Evolutionary conservation across 2,113 vertebrate genomes (phyloP).

Genomic region (Rousettus leschenaultii): DNA sequence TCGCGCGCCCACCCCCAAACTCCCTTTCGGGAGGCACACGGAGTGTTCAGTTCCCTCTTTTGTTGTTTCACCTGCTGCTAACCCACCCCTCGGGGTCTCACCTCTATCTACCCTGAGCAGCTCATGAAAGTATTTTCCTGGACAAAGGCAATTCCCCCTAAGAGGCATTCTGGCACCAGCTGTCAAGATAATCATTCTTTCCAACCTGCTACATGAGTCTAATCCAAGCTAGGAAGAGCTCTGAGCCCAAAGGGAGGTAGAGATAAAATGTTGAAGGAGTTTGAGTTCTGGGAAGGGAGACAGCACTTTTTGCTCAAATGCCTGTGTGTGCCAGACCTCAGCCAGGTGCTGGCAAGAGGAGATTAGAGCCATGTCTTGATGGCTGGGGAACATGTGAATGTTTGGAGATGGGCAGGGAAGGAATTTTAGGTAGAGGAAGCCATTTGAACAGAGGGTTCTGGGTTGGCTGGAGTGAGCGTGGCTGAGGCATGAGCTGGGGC

Average conservation of each 20-base stretch:
- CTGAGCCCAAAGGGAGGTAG: conserved; percentile 47
- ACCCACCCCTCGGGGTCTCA: conserved; percentile 51
- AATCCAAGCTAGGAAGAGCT: conserved; percentile 64
- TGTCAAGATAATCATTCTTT: conserved; percentile 71
- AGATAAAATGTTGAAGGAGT: conserved; percentile 36
- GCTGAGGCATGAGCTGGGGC: not conserved
- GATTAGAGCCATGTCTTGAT: not conserved
- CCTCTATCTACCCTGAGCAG: conserved; percentile 49
- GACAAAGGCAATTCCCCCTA: conserved; percentile 65
- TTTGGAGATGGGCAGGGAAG: not conserved
- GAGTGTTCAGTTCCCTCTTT: not conserved
- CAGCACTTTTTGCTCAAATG: not conserved
- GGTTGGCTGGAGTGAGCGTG: not conserved
- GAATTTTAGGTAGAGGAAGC: not conserved
- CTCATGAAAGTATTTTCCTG: conserved; percentile 50
- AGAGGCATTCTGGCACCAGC: conserved; percentile 68
- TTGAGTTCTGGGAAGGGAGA: conserved; percentile 34
- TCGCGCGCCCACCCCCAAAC: not conserved
- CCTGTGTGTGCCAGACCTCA: not conserved
- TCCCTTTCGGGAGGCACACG: not conserved
- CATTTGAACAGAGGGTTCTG: not conserved
- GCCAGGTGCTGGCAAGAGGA: conserved; percentile 48
- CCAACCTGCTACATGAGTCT: conserved; percentile 55
- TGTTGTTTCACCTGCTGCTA: not conserved
- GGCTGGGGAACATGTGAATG: not conserved